Evolutionary conservation across 1,140 invertebrate species (phyloP), one percentile per base, ranked within the genome.

Genomic region (Plectrocnemia conspersa): DNA sequence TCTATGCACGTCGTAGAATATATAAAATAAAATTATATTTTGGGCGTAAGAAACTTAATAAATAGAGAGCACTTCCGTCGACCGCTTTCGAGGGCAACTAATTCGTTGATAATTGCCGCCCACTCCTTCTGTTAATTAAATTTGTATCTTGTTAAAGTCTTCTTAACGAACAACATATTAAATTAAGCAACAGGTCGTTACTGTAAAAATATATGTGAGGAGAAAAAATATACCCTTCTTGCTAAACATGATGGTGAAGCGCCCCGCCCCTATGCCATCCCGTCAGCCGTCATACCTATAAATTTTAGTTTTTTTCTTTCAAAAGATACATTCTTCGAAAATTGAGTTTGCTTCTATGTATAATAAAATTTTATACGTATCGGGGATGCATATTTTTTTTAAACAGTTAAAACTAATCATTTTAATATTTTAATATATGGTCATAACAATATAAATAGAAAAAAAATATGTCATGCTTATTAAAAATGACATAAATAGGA

Each of bases 291-390:
- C 52, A 54, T 36, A 25, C 25, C 42, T 7, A 54, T 54, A 54
- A 54, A 54, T 54, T 54, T 54, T 33, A 54, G 46, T 54, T 54
- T 54, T 54, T 54, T 45, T 44, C 38, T 3, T 36, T n/a, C n/a
- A n/a, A n/a, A n/a, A n/a, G n/a, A n/a, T n/a, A 35, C 47, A 50
- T 50, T 50, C 47, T 50, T 38, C 33, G n/a, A 15, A 35, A 50
- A 50, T 50, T 50, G 32, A 50, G 25, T 50, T 38, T 19, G 44
- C 35, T 47, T 25, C 32, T 29, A 47, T n/a, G n/a, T n/a, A n/a
- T n/a, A n/a, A n/a, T n/a, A n/a, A n/a, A n/a, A n/a, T n/a, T n/a
- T n/a, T n/a, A n/a, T n/a, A n/a, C n/a, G n/a, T n/a, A n/a, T n/a
- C n/a, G n/a, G n/a, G n/a, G n/a, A n/a, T n/a, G n/a, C n/a, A n/a